Conservation (phyloP, 2,113 vertebrate genomes). For the Sapajus apella region DNA sequence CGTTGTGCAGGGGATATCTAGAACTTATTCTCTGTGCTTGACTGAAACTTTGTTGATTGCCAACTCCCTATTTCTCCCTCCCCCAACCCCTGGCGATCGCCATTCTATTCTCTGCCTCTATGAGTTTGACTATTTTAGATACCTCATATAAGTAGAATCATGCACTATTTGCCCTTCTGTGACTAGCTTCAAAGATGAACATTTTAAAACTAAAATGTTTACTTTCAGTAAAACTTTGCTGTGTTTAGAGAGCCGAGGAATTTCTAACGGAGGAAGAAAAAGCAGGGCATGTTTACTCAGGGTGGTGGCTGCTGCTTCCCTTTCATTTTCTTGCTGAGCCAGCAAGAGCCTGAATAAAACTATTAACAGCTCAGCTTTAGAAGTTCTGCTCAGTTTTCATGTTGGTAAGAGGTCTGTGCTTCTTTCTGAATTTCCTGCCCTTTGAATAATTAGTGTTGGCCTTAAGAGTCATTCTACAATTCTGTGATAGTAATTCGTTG, state of each 20-base stretch:
- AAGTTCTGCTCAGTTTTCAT: slow-evolving; percentile 55
- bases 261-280: slow-evolving; percentile 74
- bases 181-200: slow-evolving; percentile 1
- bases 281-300: slow-evolving; percentile 71
- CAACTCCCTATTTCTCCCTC: neutral
- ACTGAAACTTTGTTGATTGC: neutral
- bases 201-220: slow-evolving; percentile 35
- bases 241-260: slow-evolving; percentile 60
- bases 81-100: neutral
- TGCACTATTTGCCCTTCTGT: neutral
- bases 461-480: slow-evolving; percentile 44
- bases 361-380: slow-evolving; percentile 68
- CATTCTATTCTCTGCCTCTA: neutral
- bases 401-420: slow-evolving; percentile 12
- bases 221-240: neutral
- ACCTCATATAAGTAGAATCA: neutral
- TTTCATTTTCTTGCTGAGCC: slow-evolving; percentile 77
- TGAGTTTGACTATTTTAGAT: neutral
- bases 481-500: slow-evolving; percentile 32
- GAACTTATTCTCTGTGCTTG: neutral
- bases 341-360: slow-evolving; percentile 74
- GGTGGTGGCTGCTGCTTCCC: slow-evolving; percentile 59
- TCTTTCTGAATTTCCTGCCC: slow-evolving; percentile 5
- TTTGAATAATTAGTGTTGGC: slow-evolving; percentile 49
- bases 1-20: neutral